A percentile compares a stretch with the other conserved stretches of the same genome.
phyloP scores from a whole-genome alignment of 2,888 invertebrate genomes.

The Disparrhopalites patrizii region DNA sequence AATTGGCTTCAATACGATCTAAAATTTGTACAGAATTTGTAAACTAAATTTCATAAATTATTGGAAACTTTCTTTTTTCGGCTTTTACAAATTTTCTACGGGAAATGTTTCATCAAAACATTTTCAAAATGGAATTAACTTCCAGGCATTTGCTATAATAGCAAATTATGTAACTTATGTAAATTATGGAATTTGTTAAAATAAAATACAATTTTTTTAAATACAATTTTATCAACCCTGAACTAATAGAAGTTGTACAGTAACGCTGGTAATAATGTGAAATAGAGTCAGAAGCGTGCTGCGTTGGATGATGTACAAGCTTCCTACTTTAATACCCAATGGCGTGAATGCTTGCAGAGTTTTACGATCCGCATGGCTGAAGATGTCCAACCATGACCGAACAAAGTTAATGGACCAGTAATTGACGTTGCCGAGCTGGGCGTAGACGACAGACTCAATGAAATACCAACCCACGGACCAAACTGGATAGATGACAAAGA shows the following conservation, averaged over 20 bases:
- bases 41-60: no score
- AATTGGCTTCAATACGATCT: no score
- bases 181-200: no score
- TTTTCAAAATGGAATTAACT: no score
- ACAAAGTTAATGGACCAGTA: conserved; percentile 7
- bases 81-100: no score
- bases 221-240: no score
- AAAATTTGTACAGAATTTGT: no score
- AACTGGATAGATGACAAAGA: neutral
- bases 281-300: neutral
- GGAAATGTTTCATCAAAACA: no score
- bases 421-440: neutral
- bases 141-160: no score
- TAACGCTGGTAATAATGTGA: conserved; percentile 1
- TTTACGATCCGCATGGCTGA: neutral
- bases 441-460: neutral
- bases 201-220: no score
- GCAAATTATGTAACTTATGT: no score
- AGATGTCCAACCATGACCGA: neutral
- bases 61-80: no score
- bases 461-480: neutral
- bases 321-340: neutral
- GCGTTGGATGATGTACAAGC: conserved; percentile 4
- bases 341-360: neutral
- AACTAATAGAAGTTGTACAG: neutral